Evolutionary conservation across 1,140 invertebrate species (phyloP), one percentile per base, ranked within the genome.

Genomic region (Drosophila elegans): DNA sequence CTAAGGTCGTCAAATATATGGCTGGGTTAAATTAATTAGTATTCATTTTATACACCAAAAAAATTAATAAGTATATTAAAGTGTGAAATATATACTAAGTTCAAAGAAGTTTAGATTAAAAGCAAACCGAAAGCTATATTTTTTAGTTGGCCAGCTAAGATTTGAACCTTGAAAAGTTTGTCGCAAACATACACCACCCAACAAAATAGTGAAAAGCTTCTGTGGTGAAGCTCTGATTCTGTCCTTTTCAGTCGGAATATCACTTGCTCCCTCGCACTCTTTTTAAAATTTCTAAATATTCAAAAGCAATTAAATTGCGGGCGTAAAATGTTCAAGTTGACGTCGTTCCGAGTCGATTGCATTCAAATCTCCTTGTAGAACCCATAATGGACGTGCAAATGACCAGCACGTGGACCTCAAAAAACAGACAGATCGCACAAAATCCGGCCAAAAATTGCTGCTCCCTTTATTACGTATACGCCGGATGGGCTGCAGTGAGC

Each of bases 341-440:
- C 44, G 29, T 51, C 32, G 41, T 21, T 36, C 32, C 3, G 32
- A 60, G 29, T 13, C 25, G 54, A 44, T 75, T 56, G 12, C 27
- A 52, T 9, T 25, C 29, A 54, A 76, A 56, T 74, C 61, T 55
- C 38, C 62, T 45, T 29, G 39, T 55, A 51, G 38, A 44, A 16
- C 62, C 49, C 54, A 54, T 53, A 21, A 60, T 53, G 73, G 62
- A 52, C 38, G 61, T 57, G 62, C 48, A 48, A 75, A 75, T 61
- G 39, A 49, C 38, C 53, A 67, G 25, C 54, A 56, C 63, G 55
- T 75, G 72, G 62, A 11, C 39, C 32, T 55, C 11, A n/a, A 34
- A 32, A 21, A 11, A 29, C 38, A 4, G 16, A 41, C 46, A 25
- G 21, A 38, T n/a, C 13, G 29, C 27, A 34, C 38, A 55, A 64